Evolutionary conservation across 2,113 vertebrate genomes (phyloP), one percentile per base, ranked within the genome.

Genomic region (Nesoenas mayeri): DNA sequence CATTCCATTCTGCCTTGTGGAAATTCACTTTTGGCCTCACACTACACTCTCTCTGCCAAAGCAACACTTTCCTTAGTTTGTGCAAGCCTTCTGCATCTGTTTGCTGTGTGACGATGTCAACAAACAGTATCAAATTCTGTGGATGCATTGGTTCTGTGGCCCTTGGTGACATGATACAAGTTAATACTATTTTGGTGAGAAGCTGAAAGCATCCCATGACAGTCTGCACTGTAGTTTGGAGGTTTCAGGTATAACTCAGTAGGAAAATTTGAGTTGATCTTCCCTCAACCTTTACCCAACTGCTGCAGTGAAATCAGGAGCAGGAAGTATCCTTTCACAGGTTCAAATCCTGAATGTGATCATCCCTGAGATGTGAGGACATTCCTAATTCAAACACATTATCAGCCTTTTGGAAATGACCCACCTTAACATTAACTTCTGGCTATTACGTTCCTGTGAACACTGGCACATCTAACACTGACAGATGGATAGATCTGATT

Each of bases 1-100:
- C 2, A 2, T 48, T 96, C 72, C 78, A 53, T 78, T 95, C 60
- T 93, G 85, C 48, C 79, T 88, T 86, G 75, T 2, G 94, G 73
- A 75, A 96, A 94, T 95, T 95, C 57, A 62, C 31, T 95, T 85
- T 57, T 92, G 87, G 91, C 84, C 36, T 87, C 74, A 85, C 28
- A 10, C 38, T 74, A 51, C 57, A 44, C 26, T 91, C 36, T 62
- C 31, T 28, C 17, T 78, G 89, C 67, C 82, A 96, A 26, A 91
- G 31, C 34, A 86, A 83, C 81, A 56, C 71, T 83, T 93, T 17
- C 32, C 61, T 78, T 78, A 0, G 29, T 60, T 80, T 85, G 40
- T 75, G 57, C 22, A 74, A 78, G 32, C 18, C 42, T 88, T 80
- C 60, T 67, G 69, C 69, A 60, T 78, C 60, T 38, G 38, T 93